A percentile compares a stretch with the other conserved stretches of the same genome.
These are phyloP conservation scores for Idaea aversata DNA, from an alignment of 2,888 invertebrate species.

Conservation along the genomic window DNA sequence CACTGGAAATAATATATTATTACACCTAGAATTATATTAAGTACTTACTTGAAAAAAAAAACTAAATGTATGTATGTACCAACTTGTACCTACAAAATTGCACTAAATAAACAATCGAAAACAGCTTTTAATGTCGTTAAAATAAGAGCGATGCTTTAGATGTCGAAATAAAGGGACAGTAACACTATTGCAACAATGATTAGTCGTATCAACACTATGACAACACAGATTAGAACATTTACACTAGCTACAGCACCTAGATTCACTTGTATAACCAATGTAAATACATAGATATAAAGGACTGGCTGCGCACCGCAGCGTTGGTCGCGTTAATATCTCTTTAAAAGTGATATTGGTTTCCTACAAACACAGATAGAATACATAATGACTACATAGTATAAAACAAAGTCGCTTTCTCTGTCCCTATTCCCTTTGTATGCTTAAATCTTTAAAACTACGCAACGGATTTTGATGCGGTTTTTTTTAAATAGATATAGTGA, in stretches of 20 bases:
- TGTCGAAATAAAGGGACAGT: slow-evolving; percentile 57
- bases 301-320: too few species aligned
- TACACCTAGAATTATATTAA: background rate
- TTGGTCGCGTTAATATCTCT: too few species aligned
- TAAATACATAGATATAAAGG: background rate
- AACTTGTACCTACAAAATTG: slow-evolving; percentile 10
- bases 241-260: slow-evolving; percentile 5
- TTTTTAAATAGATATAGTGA: too few species aligned
- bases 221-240: slow-evolving; percentile 26
- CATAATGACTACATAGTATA: too few species aligned
- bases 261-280: slow-evolving; percentile 11
- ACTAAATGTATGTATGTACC: background rate
- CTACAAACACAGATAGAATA: too few species aligned
- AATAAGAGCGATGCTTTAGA: slow-evolving; percentile 40
- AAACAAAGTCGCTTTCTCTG: too few species aligned
- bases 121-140: slow-evolving; percentile 22
- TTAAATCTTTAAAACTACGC: too few species aligned
- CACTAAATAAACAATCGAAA: slow-evolving; percentile 10
- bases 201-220: slow-evolving; percentile 23
- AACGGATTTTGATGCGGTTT: too few species aligned
- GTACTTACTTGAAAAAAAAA: background rate
- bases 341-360: too few species aligned
- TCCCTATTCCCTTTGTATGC: too few species aligned
- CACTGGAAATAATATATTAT: background rate
- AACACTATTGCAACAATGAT: slow-evolving; percentile 35